Percentiles rank a stretch among this genome's conserved stretches.
Evolutionary conservation across 2,888 invertebrate species (phyloP).

Genomic region (Exephanes ischioxanthus): DNA sequence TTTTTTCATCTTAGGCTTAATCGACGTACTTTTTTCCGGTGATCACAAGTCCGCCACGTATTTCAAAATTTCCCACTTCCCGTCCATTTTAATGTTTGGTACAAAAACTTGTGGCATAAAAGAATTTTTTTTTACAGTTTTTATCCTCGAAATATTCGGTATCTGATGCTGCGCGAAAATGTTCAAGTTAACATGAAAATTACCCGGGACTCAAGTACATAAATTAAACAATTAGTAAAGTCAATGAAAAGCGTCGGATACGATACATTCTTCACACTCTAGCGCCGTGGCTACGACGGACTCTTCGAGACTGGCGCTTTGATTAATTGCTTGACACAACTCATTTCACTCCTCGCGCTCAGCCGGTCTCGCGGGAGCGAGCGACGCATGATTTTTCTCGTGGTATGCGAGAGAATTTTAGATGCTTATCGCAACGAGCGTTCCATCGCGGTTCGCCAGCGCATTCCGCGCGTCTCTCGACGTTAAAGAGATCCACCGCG

Average conservation of each 20-base stretch:
- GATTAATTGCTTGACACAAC: slow-evolving; percentile 26
- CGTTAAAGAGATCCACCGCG: neutral
- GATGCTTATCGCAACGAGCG: slow-evolving; percentile 68
- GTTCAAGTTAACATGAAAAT: neutral
- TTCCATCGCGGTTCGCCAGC: slow-evolving; percentile 63
- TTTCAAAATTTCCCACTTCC: too few relatives aligned
- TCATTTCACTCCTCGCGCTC: slow-evolving; percentile 4
- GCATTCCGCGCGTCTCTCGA: slow-evolving; percentile 67
- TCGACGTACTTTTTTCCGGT: too few relatives aligned
- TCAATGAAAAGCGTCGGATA: slow-evolving; percentile 4
- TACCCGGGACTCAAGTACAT: neutral
- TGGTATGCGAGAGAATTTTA: slow-evolving; percentile 64
- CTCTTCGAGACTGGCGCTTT: slow-evolving; percentile 10
- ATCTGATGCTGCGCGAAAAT: neutral
- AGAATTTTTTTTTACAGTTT: neutral
- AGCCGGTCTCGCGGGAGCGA: neutral
- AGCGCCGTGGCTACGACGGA: neutral
- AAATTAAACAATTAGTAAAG: neutral
- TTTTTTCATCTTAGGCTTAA: too few relatives aligned
- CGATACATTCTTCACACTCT: neutral
- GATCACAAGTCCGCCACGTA: too few relatives aligned
- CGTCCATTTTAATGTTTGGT: too few relatives aligned
- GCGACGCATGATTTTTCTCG: slow-evolving; percentile 28
- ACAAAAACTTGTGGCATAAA: too few relatives aligned
- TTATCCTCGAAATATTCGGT: neutral